Conservation (phyloP, 1,140 invertebrate genomes). For the Brachionus koreanus region DNA sequence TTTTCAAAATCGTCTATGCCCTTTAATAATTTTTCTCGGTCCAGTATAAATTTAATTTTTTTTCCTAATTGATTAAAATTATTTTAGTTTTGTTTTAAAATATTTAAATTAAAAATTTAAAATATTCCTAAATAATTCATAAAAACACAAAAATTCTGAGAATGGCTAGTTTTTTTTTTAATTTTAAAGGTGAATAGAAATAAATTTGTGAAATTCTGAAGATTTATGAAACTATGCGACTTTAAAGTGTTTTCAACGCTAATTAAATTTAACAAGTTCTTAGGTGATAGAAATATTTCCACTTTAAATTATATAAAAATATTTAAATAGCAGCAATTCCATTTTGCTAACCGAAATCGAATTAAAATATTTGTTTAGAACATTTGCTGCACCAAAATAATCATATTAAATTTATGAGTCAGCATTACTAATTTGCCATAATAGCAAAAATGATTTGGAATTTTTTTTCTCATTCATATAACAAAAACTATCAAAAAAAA, state of each 20-base stretch:
- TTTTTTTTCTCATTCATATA: not conserved
- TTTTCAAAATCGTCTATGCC: too few species aligned
- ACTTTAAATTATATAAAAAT: not conserved
- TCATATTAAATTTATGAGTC: not conserved
- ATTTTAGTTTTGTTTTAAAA: not conserved
- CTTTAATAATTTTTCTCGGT: too few species aligned
- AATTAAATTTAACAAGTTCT: not conserved
- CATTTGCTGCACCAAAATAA: not conserved
- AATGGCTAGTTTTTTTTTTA: not conserved
- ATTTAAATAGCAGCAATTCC: not conserved
- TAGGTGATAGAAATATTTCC: not conserved
- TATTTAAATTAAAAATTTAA: not conserved
- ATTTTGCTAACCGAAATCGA: not conserved
- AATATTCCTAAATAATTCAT: not conserved
- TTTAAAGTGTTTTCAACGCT: not conserved
- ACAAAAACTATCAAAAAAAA: too few species aligned
- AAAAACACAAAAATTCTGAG: not conserved
- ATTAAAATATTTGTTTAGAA: not conserved
- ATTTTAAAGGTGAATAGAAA: not conserved
- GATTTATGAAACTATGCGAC: not conserved
- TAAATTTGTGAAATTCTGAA: not conserved
- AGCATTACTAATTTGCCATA: not conserved
- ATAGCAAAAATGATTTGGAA: not conserved
- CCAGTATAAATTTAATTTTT: too few species aligned
- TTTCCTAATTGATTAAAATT: not conserved